Evolutionary conservation across 2,113 vertebrate genomes (phyloP), one percentile per base, ranked within the genome.

Genomic region (Eubucco bourcierii): DNA sequence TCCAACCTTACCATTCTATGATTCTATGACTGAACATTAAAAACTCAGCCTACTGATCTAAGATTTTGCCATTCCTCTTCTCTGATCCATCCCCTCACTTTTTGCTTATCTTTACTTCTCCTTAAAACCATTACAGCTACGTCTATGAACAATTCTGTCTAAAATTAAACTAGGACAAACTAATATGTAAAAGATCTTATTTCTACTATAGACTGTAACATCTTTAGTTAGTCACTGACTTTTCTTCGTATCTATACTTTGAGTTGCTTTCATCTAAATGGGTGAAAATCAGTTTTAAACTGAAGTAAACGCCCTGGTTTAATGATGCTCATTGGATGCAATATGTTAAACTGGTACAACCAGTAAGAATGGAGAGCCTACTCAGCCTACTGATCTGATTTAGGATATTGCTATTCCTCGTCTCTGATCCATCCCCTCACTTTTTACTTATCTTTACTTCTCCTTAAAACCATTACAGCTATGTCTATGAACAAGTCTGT

Each of bases 231-330:
- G 13, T 68, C 78, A 72, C 15, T 71, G 31, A 24, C 7, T 50
- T 87, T n/a, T n/a, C 7, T 50, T 87, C 75, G 15, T 23, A 64
- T 70, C 84, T 76, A 28, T 76, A 79, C 29, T 88, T 89, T 79
- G 39, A 86, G 23, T 39, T 87, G 27, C 14, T 88, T 84, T 79
- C 41, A 61, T 31, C 6, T 84, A 88, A 72, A 72, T 6, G 27
- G n/a, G 88, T 63, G 27, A 86, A 86, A 84, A 55, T 1, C 10
- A 55, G 8, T 10, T 78, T 81, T 88, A 88, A 93, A 75, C 3
- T 19, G 55, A 70, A 81, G 15, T 19, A 15, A 83, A 20, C 28
- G 15, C 23, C n/a, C 5, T 24, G 16, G 24, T 31, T 84, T 70
- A 88, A 66, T 15, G 50, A 84, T 50, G 39, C 18, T 74, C 44